Evolutionary conservation across 2,888 invertebrate species (phyloP).

Genomic region (Teleogryllus oceanicus): DNA sequence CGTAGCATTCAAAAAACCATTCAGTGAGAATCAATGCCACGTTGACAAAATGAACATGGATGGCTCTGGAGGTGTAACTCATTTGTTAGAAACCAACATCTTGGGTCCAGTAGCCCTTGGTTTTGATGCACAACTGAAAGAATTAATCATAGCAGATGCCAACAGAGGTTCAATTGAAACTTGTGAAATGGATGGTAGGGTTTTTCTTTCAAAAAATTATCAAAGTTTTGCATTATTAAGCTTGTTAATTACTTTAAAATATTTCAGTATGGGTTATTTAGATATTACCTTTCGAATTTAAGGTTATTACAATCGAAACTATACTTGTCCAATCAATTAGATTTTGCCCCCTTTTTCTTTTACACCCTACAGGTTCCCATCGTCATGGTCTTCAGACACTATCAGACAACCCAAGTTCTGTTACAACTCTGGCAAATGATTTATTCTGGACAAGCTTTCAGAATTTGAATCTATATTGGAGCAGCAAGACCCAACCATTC

Average conservation of each 20-base stretch:
- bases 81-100: constrained; percentile 48
- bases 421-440: constrained; percentile 60
- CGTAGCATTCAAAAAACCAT: constrained; percentile 49
- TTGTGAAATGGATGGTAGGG: constrained; percentile 58
- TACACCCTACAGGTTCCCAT: constrained; percentile 22
- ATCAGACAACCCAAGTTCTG: constrained; percentile 49
- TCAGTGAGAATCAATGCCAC: constrained; percentile 43
- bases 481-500: constrained; percentile 50
- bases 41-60: constrained; percentile 68
- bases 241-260: too few relatives aligned
- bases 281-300: background rate
- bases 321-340: too few relatives aligned
- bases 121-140: constrained; percentile 57
- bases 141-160: constrained; percentile 66
- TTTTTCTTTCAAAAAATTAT: too few relatives aligned
- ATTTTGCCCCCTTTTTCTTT: background rate
- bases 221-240: too few relatives aligned
- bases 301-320: background rate
- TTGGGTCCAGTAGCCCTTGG: constrained; percentile 54
- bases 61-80: constrained; percentile 53
- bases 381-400: constrained; percentile 27
- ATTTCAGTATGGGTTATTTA: background rate
- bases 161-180: constrained; percentile 63
- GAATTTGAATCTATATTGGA: constrained; percentile 59
- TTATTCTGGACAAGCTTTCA: constrained; percentile 66